Evolutionary conservation across 1,140 invertebrate species (phyloP).

Genomic region (Protaetia brevitarsis): DNA sequence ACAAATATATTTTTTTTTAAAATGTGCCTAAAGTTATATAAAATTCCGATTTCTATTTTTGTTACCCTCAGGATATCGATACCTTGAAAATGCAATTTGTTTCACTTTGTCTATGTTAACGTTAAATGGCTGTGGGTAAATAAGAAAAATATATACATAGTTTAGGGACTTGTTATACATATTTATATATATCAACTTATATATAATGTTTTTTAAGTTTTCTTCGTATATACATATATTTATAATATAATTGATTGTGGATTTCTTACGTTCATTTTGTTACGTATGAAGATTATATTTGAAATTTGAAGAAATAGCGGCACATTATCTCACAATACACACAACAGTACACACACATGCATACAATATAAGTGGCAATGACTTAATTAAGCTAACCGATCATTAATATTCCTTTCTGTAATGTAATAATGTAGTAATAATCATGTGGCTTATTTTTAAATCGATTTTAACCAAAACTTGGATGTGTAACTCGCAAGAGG

Average conservation of each 20-base stretch:
- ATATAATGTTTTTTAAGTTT: conserved; percentile 16
- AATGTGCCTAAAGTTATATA: too few relatives aligned
- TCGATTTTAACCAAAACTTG: background rate
- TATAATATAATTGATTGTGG: background rate
- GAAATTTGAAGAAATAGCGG: background rate
- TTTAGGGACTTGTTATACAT: conserved; percentile 14
- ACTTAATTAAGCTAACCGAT: background rate
- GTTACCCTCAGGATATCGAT: background rate
- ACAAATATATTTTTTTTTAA: too few relatives aligned
- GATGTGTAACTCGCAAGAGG: conserved; percentile 2
- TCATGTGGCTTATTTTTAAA: conserved; percentile 1
- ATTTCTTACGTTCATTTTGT: conserved; percentile 13
- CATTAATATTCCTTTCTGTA: background rate
- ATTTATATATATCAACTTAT: conserved; percentile 16
- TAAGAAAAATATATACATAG: conserved; percentile 16
- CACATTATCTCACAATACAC: background rate
- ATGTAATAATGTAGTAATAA: background rate
- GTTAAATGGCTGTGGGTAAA: conserved; percentile 22
- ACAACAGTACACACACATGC: background rate
- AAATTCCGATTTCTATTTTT: too few relatives aligned
- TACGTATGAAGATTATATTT: conserved; percentile 6
- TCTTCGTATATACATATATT: conserved; percentile 17
- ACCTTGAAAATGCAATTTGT: conserved; percentile 8
- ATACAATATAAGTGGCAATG: background rate
- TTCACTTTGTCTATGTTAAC: conserved; percentile 20